Base-by-base conservation (phyloP, 1,140 invertebrate species). In the Sipha flava region DNA sequence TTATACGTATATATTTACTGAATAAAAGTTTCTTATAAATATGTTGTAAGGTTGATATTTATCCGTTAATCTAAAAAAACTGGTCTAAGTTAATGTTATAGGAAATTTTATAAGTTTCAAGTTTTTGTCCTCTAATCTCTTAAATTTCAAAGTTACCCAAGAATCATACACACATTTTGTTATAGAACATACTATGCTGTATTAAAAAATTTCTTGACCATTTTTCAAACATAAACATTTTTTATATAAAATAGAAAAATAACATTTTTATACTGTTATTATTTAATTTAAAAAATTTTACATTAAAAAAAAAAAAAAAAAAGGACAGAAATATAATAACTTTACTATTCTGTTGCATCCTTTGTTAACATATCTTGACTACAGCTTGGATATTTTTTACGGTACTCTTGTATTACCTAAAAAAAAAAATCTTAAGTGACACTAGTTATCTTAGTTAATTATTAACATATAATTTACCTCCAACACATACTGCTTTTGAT, bases 401-500 rank as follows among this genome's bases (percentile, higher is more conserved):
- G 29, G 23, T 59, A 59, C 31, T 59, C 23, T 16, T 59, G 57
- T 26, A 59, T 18, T 31, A 29, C 26, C 57, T 59, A 59, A 31
- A 59, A 59, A 29, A 59, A 59, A 59, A 59, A 31, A n/a, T n/a
- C n/a, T 29, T 12, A 31, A 2, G 29, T 59, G 0, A 29, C 26
- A 3, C 26, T 26, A 16, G 2, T 31, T 59, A 59, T 29, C 16
- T 16, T 59, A 29, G 12, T 59, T 31, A 59, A 29, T 31, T n/a
- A n/a, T n/a, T n/a, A n/a, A n/a, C n/a, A n/a, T 18, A 54, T 81
- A 81, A 29, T 47, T 29, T 54, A 83, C 54, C 43, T 82, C 81
- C 12, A 82, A 43, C 34, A 82, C 43, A 52, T 80, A 83, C 57
- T 83, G 81, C 75, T 82, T 83, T 79, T 83, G 82, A 18, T 83